These are phyloP conservation scores for Battus philenor DNA, from an alignment of 1,140 invertebrate species.

Conservation along the genomic window DNA sequence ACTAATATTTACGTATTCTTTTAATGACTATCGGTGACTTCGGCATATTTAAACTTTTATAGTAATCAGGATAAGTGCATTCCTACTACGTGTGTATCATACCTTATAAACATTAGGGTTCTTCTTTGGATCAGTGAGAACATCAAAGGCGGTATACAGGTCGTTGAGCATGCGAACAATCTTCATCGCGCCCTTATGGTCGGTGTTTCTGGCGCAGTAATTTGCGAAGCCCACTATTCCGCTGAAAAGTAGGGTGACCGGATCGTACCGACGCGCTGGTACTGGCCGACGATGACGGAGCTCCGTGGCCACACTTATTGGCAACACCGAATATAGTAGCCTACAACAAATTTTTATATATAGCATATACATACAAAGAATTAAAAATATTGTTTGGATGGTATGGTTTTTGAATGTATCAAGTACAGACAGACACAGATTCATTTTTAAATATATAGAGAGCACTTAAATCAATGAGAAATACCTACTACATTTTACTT, in stretches of 20 bases:
- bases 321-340: conserved; percentile 95
- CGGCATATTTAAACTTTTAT: too few relatives aligned
- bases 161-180: conserved; percentile 94
- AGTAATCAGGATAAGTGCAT: neutral
- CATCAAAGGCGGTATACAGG: conserved; percentile 93
- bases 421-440: too few relatives aligned
- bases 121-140: conserved; percentile 91
- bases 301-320: conserved; percentile 94
- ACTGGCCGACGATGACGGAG: conserved; percentile 92
- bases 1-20: too few relatives aligned
- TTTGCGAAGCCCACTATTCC: conserved; percentile 95
- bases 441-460: too few relatives aligned
- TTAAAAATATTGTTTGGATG: too few relatives aligned
- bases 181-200: conserved; percentile 92
- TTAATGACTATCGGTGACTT: too few relatives aligned
- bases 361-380: too few relatives aligned
- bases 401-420: too few relatives aligned
- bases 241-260: conserved; percentile 94
- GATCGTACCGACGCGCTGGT: conserved; percentile 89
- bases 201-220: conserved; percentile 90
- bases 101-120: conserved; percentile 98
- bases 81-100: too few relatives aligned
- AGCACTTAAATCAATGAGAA: too few relatives aligned
- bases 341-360: too few relatives aligned
- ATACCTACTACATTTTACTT: too few relatives aligned